Base-by-base conservation (phyloP, 2,888 invertebrate genomes). In the Pyralis farinalis region DNA sequence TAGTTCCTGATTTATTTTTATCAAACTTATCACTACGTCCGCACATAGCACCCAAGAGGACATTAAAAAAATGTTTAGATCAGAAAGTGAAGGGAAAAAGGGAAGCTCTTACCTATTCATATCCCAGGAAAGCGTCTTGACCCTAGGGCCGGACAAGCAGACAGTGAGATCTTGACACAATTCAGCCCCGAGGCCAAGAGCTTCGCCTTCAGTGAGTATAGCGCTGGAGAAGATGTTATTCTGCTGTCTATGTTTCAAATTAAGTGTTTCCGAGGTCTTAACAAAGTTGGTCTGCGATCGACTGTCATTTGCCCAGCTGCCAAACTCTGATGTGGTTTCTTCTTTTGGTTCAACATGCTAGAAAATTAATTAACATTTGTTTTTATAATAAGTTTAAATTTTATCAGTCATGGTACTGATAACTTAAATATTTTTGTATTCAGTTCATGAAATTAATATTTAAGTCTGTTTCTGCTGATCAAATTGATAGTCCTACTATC, bases 91-190 rank as follows among this genome's bases (percentile, higher is more conserved):
- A n/a, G n/a, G n/a, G n/a, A n/a, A n/a, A n/a, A n/a, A n/a, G n/a
- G n/a, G n/a, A n/a, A n/a, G n/a, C 7, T 25, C 55, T 39, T 35
- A 88, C 87, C 87, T 76, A 42, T 85, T 75, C 72, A 93, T 82
- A 40, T 92, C 90, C 95, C 95, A 95, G 4, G 91, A 93, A 1
- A 95, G 84, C 32, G 93, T 91, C 60, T 94, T 94, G 51, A 94
- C 91, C 34, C 95, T 81, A 0, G 93, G 94, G 55, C 93, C 93
- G 35, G 93, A 93, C 9, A 95, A 74, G 42, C 95, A 89, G 4
- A 93, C 93, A 1, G 92, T 91, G 10, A 95, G 79, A 70, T 95
- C 95, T 66, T 94, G 93, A 60, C 93, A 92, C 22, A 94, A 66
- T 45, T 92, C 93, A 0, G 91, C 79, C 27, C 90, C 90, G 10